A percentile compares a stretch with the other conserved stretches of the same genome.
These are phyloP conservation scores for Heteromurus nitidus DNA, from an alignment of 2,888 invertebrate genomes.

Conservation along the genomic window DNA sequence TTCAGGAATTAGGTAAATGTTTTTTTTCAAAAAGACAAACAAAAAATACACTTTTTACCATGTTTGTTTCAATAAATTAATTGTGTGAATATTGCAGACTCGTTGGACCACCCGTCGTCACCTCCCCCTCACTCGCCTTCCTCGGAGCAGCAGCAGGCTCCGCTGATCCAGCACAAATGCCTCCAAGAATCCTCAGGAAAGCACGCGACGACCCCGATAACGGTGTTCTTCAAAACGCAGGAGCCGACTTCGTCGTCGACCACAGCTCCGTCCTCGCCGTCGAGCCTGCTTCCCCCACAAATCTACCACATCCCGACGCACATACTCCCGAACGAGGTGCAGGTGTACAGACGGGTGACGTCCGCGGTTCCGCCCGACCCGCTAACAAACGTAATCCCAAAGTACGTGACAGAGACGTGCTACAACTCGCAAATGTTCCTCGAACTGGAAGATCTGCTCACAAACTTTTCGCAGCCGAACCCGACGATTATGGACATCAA, in stretches of 20 bases:
- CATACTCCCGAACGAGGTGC: slow-evolving; percentile 17
- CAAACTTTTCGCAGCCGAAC: slow-evolving; percentile 36
- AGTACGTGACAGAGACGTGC: slow-evolving; percentile 39
- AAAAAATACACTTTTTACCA: too few relatives aligned
- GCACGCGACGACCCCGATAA: slow-evolving; percentile 75
- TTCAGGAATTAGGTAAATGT: slow-evolving; percentile 1
- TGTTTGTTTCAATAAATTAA: too few relatives aligned
- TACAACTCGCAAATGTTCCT: slow-evolving; percentile 42
- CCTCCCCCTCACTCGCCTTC: too few relatives aligned
- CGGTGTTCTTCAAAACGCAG: slow-evolving; percentile 73
- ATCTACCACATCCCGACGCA: slow-evolving; percentile 31
- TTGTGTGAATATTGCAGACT: too few relatives aligned
- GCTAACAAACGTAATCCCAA: slow-evolving; percentile 12
- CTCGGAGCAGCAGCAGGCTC: too few relatives aligned
- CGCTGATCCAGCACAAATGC: too few relatives aligned
- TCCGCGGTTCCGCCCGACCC: slow-evolving; percentile 29
- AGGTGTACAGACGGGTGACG: slow-evolving; percentile 26
- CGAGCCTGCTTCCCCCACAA: slow-evolving; percentile 28
- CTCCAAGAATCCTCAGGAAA: too few relatives aligned
- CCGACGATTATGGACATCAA: slow-evolving; percentile 92
- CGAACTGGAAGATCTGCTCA: slow-evolving; percentile 76
- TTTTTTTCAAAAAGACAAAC: too few relatives aligned
- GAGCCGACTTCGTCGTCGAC: neutral
- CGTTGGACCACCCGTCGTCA: too few relatives aligned
- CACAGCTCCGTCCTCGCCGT: neutral